Percentiles rank a stretch among this genome's conserved stretches.
These are phyloP conservation scores for Conger conger DNA, from an alignment of 2,113 vertebrate species.

Conservation along the genomic window DNA sequence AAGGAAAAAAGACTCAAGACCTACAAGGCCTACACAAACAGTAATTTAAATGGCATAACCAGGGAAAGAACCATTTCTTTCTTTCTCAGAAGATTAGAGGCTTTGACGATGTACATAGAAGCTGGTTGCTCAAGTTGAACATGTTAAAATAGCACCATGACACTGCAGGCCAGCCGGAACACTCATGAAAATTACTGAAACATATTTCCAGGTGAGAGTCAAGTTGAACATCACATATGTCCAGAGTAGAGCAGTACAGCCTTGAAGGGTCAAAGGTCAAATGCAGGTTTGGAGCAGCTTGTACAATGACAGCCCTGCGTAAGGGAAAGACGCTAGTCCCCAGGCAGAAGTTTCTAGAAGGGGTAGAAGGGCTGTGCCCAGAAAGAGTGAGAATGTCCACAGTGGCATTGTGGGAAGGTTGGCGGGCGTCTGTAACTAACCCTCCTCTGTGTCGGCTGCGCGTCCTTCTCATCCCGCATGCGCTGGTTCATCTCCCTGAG, in stretches of 20 bases:
- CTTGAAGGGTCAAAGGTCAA: background rate
- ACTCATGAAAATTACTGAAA: background rate
- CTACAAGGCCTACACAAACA: too few species aligned
- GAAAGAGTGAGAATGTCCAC: conserved; percentile 56
- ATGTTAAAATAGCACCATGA: too few species aligned
- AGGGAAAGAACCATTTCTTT: too few species aligned
- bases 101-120: too few species aligned
- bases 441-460: conserved; percentile 80
- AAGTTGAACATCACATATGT: background rate
- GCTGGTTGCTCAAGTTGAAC: too few species aligned
- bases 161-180: background rate
- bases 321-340: background rate
- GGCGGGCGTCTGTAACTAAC: conserved; percentile 75
- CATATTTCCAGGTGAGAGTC: background rate
- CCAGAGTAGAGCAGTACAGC: background rate
- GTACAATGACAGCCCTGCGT: background rate
- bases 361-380: conserved; percentile 66
- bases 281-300: background rate
- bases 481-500: conserved; percentile 91
- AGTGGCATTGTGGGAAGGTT: conserved; percentile 64
- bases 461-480: conserved; percentile 87
- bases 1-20: too few species aligned
- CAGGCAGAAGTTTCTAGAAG: conserved; percentile 42
- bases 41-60: too few species aligned
- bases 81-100: too few species aligned